These are phyloP conservation scores for Prietella phreatophila DNA, from an alignment of 2,113 vertebrate genomes.

Conservation along the genomic window DNA sequence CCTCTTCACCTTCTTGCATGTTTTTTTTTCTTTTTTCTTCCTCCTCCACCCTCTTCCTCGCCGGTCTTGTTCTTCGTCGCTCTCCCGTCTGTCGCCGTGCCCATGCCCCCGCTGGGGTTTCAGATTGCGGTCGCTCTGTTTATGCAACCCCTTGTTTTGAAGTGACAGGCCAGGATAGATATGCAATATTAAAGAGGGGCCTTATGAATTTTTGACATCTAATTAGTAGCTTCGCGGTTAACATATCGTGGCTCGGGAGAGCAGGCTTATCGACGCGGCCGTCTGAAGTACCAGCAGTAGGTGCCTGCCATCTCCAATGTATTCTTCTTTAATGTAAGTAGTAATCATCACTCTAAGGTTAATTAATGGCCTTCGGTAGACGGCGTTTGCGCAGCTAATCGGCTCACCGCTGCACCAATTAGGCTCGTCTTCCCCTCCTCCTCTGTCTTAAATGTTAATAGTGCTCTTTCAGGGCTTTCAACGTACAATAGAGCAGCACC, in stretches of 20 bases:
- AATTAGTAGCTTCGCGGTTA: constrained; percentile 99
- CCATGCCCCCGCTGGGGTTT: constrained; percentile 74
- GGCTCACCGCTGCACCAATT: constrained; percentile 64
- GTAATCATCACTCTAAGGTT: constrained; percentile 97
- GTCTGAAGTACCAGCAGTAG: constrained; percentile 90
- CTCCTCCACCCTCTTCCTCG: constrained; percentile 37
- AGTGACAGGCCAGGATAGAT: constrained; percentile 94
- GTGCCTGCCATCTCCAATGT: constrained; percentile 87
- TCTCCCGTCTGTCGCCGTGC: constrained; percentile 41
- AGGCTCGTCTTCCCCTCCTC: constrained; percentile 47
- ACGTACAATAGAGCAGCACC: constrained; percentile 40
- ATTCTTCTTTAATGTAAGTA: constrained; percentile 94
- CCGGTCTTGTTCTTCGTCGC: constrained; percentile 42
- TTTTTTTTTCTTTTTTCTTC: not conserved
- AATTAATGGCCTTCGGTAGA: constrained; percentile 85
- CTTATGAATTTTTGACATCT: constrained; percentile 99
- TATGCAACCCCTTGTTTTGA: constrained; percentile 95
- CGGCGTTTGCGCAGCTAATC: constrained; percentile 60
- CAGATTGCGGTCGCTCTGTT: constrained; percentile 88
- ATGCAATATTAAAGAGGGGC: constrained; percentile 99
- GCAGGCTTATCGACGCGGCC: constrained; percentile 80
- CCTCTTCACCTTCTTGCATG: constrained; percentile 37
- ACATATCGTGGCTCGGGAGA: constrained; percentile 92
- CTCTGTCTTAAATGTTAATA: constrained; percentile 68
- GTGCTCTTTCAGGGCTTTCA: constrained; percentile 58